Conservation (phyloP, 2,797 vertebrate genomes). For the Pangasius mekongensis region DNA sequence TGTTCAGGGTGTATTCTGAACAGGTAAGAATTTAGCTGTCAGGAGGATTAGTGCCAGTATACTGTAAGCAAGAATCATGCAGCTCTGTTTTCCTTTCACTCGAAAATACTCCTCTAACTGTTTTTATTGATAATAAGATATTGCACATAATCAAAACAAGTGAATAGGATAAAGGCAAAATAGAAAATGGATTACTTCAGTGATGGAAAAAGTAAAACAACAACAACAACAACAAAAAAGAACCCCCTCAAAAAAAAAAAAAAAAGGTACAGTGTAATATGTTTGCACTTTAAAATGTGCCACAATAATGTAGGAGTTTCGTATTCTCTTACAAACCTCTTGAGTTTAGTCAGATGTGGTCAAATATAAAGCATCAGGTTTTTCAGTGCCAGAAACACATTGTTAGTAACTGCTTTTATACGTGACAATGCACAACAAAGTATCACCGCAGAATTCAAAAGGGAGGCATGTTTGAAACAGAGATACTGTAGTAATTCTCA, state of each 20-base stretch:
- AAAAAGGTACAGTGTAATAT: constrained; percentile 7
- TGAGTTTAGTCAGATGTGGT: constrained; percentile 49
- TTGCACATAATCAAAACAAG: neutral
- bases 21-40: neutral
- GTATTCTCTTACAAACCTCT: constrained; percentile 32
- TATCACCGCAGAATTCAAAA: constrained; percentile 8
- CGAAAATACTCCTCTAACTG: neutral
- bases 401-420: constrained; percentile 7
- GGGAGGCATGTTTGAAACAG: neutral
- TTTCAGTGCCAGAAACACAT: constrained; percentile 29
- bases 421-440: constrained; percentile 4
- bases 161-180: neutral
- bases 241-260: neutral
- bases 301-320: constrained; percentile 32
- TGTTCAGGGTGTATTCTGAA: neutral
- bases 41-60: neutral
- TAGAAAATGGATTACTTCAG: neutral
- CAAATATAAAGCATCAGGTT: constrained; percentile 41
- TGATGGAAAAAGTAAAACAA: neutral
- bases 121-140: neutral
- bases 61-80: neutral
- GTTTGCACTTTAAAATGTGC: constrained; percentile 33
- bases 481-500: neutral
- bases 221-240: neutral
- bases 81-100: neutral